These are phyloP conservation scores for Drosophila pachea DNA, from an alignment of 1,140 invertebrate species.

Conservation along the genomic window DNA sequence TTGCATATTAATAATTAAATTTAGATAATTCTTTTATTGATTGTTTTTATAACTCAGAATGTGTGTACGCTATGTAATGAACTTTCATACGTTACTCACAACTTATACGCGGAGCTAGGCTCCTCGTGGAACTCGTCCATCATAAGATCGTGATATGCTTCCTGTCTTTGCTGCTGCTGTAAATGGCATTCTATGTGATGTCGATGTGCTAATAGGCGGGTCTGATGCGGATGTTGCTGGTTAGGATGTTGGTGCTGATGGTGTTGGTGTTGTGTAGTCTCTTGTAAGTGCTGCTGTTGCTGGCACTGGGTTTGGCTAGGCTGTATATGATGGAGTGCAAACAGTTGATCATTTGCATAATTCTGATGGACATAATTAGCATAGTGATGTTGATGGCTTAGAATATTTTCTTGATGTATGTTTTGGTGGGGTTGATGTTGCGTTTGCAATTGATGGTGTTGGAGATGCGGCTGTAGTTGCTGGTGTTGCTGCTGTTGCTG, in stretches of 20 bases:
- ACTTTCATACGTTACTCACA: constrained; percentile 58
- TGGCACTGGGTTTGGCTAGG: constrained; percentile 30
- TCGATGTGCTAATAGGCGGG: constrained; percentile 14
- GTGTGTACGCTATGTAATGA: background rate
- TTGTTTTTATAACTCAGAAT: too few species aligned
- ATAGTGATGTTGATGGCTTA: constrained; percentile 49
- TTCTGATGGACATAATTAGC: constrained; percentile 47
- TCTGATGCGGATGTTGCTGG: constrained; percentile 25
- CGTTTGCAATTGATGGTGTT: constrained; percentile 60
- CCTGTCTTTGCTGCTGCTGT: constrained; percentile 46
- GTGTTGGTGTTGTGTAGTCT: constrained; percentile 9
- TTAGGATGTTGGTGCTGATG: constrained; percentile 23
- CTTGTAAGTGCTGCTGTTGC: constrained; percentile 27
- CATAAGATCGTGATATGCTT: constrained; percentile 61
- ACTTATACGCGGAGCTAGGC: constrained; percentile 52
- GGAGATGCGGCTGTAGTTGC: constrained; percentile 46
- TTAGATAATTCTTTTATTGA: too few species aligned
- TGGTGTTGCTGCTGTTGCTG: constrained; percentile 41
- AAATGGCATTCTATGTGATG: constrained; percentile 39
- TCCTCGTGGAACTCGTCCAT: constrained; percentile 75
- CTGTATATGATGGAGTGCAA: constrained; percentile 44
- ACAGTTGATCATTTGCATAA: constrained; percentile 54
- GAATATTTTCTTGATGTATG: constrained; percentile 52
- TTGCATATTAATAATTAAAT: too few species aligned
- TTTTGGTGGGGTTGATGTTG: constrained; percentile 50